phyloP scores from a whole-genome alignment of 2,113 vertebrate genomes.

The Hystrix brachyura region DNA sequence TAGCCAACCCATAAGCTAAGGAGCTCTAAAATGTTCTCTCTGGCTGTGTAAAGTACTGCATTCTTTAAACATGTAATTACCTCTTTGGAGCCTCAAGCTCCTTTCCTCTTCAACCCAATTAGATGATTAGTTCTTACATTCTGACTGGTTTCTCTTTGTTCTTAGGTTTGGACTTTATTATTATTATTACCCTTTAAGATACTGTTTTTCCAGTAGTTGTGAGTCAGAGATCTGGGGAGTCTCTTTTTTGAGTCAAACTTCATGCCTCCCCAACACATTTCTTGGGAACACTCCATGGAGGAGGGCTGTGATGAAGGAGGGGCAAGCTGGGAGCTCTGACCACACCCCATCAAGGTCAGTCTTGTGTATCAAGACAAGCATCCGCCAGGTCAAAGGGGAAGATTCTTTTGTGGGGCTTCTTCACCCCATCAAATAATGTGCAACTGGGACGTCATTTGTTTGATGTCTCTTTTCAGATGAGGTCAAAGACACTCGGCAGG shows the following conservation, averaged over 20 bases:
- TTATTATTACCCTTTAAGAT: constrained; percentile 37
- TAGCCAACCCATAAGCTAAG: not conserved
- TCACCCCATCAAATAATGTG: constrained; percentile 50
- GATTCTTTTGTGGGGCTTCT: not conserved
- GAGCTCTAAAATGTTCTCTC: constrained; percentile 1
- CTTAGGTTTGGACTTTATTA: not conserved
- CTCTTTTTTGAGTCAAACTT: not conserved
- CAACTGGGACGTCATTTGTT: constrained; percentile 76
- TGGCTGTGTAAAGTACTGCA: not conserved
- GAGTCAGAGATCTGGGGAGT: constrained; percentile 2
- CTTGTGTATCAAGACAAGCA: not conserved
- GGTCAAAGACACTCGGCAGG: constrained; percentile 56
- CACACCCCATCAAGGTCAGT: rapidly evolving
- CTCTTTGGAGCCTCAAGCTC: not conserved
- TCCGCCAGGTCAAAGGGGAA: rapidly evolving
- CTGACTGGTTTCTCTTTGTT: not conserved
- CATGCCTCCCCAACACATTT: not conserved
- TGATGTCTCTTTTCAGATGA: constrained; percentile 76
- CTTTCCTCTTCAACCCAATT: not conserved
- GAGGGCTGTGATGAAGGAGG: rapidly evolving
- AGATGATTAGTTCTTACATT: not conserved
- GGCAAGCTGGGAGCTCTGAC: not conserved
- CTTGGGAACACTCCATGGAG: not conserved
- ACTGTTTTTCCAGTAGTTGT: constrained; percentile 10
- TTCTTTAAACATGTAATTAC: constrained; percentile 22